A percentile compares a stretch with the other conserved stretches of the same genome.
These are phyloP conservation scores for Cheilosia pagana DNA, from an alignment of 2,888 invertebrate species.

Conservation along the genomic window DNA sequence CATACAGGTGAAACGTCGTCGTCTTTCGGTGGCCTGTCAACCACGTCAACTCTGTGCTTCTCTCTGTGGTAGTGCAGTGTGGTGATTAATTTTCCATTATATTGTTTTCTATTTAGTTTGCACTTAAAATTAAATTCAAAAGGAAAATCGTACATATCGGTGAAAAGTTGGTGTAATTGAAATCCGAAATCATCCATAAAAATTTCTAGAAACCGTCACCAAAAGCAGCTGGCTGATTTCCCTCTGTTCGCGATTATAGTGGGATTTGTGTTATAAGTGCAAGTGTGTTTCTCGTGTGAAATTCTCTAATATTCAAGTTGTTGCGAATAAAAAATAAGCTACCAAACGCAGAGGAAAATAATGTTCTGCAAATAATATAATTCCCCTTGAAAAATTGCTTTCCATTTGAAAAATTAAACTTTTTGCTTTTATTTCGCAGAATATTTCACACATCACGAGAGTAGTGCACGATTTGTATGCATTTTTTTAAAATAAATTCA, in stretches of 20 bases:
- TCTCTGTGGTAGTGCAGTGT: constrained; percentile 16
- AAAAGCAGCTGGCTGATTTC: constrained; percentile 8
- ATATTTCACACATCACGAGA: neutral
- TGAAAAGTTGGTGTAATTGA: neutral
- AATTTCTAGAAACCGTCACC: neutral
- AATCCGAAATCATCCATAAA: constrained; percentile 22
- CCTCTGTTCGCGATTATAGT: neutral
- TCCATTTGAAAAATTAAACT: neutral
- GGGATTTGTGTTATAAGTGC: neutral
- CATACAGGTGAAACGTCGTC: constrained; percentile 49
- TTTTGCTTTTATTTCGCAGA: neutral
- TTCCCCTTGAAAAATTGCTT: neutral
- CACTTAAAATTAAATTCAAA: neutral
- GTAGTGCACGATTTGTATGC: neutral
- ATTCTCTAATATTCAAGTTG: constrained; percentile 16
- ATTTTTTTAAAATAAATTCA: neutral
- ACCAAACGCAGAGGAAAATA: neutral
- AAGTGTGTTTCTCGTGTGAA: constrained; percentile 8
- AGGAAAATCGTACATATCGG: neutral
- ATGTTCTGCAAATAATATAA: constrained; percentile 19
- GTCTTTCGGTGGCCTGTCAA: constrained; percentile 21
- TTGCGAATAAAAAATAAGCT: neutral
- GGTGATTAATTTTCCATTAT: constrained; percentile 25
- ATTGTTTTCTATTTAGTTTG: neutral
- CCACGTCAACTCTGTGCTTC: constrained; percentile 1